Base-by-base conservation (phyloP, 2,888 invertebrate genomes). In the Caenorhabditis imperialis region DNA sequence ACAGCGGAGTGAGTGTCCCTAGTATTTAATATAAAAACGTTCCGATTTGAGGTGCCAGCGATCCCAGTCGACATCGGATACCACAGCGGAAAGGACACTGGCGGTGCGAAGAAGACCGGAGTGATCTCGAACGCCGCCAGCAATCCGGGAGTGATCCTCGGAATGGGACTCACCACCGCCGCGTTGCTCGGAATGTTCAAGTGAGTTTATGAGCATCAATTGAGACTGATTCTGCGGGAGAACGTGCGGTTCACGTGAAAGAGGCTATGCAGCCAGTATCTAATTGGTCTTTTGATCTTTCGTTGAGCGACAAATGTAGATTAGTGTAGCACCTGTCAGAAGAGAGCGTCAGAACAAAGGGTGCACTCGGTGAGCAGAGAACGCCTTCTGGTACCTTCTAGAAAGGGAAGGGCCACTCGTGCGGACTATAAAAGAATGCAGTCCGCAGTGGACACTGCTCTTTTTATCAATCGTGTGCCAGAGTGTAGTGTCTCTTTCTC, bases 141-240 rank as follows among this genome's bases (percentile, higher is more conserved):
- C 44, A 85, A 85, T 60, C 85, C 85, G 8, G 75, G 63, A 22
- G 85, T 85, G 22, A 81, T 84, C 40, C 30, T 84, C 45, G 85
- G 85, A 54, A 82, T 85, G 81, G 85, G 81, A 23, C 72, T 84
- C 30, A 85, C 85, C 8, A 81, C 81, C 4, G 30, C 73, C 18
- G 85, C 85, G 8, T 67, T 85, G 2, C 70, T 85, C 16, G 85
- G 85, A 61, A 85, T 85, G 85, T 79, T 81, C 63, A 79, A 60
- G 77, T 78, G 23, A 61, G 72, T 47, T 23, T 62, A n/a, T n/a
- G n/a, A n/a, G n/a, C n/a, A n/a, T n/a, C n/a, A n/a, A n/a, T n/a
- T n/a, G n/a, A n/a, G n/a, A n/a, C n/a, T n/a, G n/a, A n/a, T n/a
- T n/a, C n/a, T n/a, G n/a, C n/a, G n/a, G n/a, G n/a, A n/a, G n/a